Base-by-base conservation (phyloP, 2,888 invertebrate genomes). In the Cremastobaeus sp. region DNA sequence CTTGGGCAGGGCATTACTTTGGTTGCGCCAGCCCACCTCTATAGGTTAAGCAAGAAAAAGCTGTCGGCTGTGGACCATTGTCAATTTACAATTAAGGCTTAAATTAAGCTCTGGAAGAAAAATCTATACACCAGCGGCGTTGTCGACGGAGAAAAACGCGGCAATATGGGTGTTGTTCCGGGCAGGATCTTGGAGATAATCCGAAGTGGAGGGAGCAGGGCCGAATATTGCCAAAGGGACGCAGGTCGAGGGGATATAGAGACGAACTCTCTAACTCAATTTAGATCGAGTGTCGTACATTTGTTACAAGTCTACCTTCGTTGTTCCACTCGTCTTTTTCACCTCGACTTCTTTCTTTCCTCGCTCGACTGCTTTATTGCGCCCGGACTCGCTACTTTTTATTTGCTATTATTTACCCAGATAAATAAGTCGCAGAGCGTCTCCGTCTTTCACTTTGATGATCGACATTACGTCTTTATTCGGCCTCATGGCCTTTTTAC, bases 211-310 rank as follows among this genome's bases (percentile, higher is more conserved):
- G 78, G 76, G 77, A 70, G 76, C 76, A 48, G 57, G 72, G 70
- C 66, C 72, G 74, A 75, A 77, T 78, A 77, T 78, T 77, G 75
- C 72, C 66, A 66, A 76, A 76, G 78, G 78, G 76, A 78, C 77
- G 79, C 76, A 71, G 75, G 74, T 68, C 62, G 45, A 77, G 77
- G 78, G 77, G 78, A 74, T 65, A 50, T 72, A 73, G 74, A 74
- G 68, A 70, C 72, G 59, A 65, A 79, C 80, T 82, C 83, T 83
- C 83, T 88, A 87, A 88, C 88, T 87, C 88, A 87, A 88, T 88
- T 88, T 87, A 88, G 88, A 88, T 88, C 88, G 88, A 88, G 88
- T 87, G 85, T 81, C 82, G 81, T 79, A 84, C 88, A 88, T 88
- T 88, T 88, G 86, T 88, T 86, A 85, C 81, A 76, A 77, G 80